Percentiles rank a stretch among this genome's conserved stretches.
These are phyloP conservation scores for Myrmophylax atrothorax DNA, from an alignment of 2,113 vertebrate genomes.

Conservation along the genomic window DNA sequence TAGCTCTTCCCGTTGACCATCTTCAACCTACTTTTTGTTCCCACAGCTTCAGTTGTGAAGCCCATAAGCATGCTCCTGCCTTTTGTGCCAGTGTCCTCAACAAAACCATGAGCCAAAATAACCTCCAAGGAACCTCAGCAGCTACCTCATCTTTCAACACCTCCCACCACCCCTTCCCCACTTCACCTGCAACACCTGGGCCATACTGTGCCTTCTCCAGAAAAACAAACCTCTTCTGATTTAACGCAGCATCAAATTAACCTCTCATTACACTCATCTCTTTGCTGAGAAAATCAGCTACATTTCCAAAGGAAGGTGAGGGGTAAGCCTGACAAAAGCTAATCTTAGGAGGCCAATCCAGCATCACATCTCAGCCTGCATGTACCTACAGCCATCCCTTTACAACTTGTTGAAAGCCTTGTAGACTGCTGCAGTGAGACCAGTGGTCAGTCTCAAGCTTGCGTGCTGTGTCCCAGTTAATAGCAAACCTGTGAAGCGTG, in stretches of 20 bases:
- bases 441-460: neutral
- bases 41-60: neutral
- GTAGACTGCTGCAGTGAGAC: neutral
- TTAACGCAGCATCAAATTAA: neutral
- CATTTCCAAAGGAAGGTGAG: neutral
- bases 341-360: neutral
- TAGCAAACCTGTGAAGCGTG: neutral
- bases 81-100: neutral
- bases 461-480: neutral
- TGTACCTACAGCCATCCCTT: neutral
- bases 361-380: neutral
- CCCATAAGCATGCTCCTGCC: neutral
- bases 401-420: neutral
- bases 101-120: neutral
- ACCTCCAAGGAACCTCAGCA: neutral
- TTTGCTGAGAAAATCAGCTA: neutral
- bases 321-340: neutral
- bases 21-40: neutral
- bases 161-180: neutral
- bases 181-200: neutral
- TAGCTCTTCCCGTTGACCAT: neutral
- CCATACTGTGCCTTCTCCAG: neutral
- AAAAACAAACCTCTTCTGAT: neutral
- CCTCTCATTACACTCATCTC: neutral
- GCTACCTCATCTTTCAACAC: neutral